phyloP scores from a whole-genome alignment of 2,888 invertebrate species.

The Philopedon plagiatum region DNA sequence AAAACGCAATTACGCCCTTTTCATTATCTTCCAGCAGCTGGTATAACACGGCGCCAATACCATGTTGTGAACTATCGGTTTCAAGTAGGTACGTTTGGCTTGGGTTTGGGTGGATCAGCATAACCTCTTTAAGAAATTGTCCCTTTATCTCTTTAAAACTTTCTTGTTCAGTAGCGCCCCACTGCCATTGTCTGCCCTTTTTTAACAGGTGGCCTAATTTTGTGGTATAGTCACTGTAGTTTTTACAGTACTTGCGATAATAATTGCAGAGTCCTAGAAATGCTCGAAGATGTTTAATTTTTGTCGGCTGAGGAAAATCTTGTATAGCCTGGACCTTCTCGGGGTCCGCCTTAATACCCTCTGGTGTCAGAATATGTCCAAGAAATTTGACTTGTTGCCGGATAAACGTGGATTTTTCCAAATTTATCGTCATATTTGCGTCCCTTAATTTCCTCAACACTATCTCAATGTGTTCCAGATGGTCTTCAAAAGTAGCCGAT shows the following conservation, averaged over 20 bases:
- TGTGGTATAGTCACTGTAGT: constrained; percentile 41
- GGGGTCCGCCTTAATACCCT: constrained; percentile 53
- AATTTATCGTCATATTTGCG: constrained; percentile 54
- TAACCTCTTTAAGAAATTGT: constrained; percentile 37
- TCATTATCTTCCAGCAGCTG: constrained; percentile 35
- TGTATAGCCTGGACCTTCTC: constrained; percentile 47
- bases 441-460: constrained; percentile 51
- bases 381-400: constrained; percentile 47
- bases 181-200: constrained; percentile 38
- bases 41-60: constrained; percentile 43
- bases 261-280: constrained; percentile 52
- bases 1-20: constrained; percentile 43
- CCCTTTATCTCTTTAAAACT: constrained; percentile 43
- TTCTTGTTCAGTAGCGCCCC: constrained; percentile 19
- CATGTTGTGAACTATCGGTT: constrained; percentile 42
- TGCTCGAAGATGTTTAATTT: constrained; percentile 37
- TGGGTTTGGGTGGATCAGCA: constrained; percentile 49
- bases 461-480: constrained; percentile 51
- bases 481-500: constrained; percentile 52
- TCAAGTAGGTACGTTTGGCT: constrained; percentile 37
- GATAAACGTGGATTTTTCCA: constrained; percentile 56
- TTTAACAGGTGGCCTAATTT: constrained; percentile 46
- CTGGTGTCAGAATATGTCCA: constrained; percentile 52
- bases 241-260: constrained; percentile 41
- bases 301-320: constrained; percentile 41